Percentiles rank a stretch among this genome's conserved stretches.
Conservation (phyloP, 2,888 invertebrate species). For the Microctonus brassicae region DNA sequence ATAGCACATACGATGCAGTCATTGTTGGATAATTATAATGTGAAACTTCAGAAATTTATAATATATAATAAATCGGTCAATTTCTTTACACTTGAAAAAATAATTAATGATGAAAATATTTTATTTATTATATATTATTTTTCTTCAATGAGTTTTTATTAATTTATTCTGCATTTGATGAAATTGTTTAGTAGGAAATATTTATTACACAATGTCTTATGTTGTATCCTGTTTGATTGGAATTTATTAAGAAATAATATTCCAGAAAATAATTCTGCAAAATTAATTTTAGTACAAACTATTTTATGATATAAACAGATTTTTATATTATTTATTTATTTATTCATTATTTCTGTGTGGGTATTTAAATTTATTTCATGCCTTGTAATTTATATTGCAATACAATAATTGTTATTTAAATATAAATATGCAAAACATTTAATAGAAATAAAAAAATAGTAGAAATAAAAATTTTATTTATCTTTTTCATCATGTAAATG, state of each 20-base stretch:
- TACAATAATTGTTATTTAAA: not conserved
- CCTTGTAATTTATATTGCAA: not conserved
- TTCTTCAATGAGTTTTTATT: not conserved
- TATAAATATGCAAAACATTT: not conserved
- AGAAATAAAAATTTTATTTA: not conserved
- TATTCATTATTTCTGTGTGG: not conserved
- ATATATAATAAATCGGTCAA: not conserved
- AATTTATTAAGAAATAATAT: not conserved
- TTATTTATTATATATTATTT: not conserved
- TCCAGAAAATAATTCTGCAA: not conserved
- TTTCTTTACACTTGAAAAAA: not conserved
- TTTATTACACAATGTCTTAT: not conserved
- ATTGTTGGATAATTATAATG: constrained; percentile 11
- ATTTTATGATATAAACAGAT: not conserved
- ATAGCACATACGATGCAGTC: too few relatives aligned
- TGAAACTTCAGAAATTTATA: constrained; percentile 11
- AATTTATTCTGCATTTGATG: not conserved
- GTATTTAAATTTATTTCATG: not conserved
- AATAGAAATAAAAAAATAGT: too few relatives aligned
- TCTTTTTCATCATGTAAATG: not conserved
- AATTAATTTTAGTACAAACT: not conserved
- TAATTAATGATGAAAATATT: not conserved
- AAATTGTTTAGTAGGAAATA: not conserved
- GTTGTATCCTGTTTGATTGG: not conserved
- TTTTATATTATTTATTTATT: not conserved